Evolutionary conservation across 2,113 vertebrate genomes (phyloP).

Genomic region (Junco hyemalis): DNA sequence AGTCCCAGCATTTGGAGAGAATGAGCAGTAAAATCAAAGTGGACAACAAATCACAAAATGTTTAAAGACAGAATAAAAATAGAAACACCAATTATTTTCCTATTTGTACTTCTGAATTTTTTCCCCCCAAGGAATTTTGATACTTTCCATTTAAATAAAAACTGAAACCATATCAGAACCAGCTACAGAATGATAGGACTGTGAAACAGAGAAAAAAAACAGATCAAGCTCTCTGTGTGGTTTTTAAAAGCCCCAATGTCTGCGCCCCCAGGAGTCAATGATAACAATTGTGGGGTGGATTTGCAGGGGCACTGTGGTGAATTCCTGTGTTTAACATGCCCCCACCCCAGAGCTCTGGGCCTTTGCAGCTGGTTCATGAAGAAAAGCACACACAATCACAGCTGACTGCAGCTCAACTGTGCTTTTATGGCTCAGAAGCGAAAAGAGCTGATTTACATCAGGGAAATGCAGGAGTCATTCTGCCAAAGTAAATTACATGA

Average conservation of each 20-base stretch:
- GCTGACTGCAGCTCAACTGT: not conserved
- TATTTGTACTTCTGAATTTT: not conserved
- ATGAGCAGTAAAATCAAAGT: not conserved
- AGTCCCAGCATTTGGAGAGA: not conserved
- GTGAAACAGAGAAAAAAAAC: not conserved
- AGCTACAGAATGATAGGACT: not conserved
- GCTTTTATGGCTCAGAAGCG: not conserved
- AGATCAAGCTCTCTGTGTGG: accelerated
- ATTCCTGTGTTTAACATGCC: not conserved
- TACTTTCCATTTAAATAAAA: not conserved
- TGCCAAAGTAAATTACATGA: not conserved
- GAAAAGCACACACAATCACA: not conserved
- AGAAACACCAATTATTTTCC: not conserved
- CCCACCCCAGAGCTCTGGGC: not conserved
- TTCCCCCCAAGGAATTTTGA: not conserved
- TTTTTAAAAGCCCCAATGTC: not conserved
- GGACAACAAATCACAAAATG: not conserved
- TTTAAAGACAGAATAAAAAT: not conserved
- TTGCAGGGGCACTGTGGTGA: not conserved
- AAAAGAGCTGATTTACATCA: not conserved
- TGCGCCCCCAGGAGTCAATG: not conserved
- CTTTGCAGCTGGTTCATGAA: not conserved
- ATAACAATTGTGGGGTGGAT: not conserved
- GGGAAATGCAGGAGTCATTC: not conserved
- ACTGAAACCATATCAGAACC: not conserved